A percentile compares a stretch with the other conserved stretches of the same genome.
Evolutionary conservation across 2,113 vertebrate genomes (phyloP).

Genomic region (Phrynosoma blainvillii): DNA sequence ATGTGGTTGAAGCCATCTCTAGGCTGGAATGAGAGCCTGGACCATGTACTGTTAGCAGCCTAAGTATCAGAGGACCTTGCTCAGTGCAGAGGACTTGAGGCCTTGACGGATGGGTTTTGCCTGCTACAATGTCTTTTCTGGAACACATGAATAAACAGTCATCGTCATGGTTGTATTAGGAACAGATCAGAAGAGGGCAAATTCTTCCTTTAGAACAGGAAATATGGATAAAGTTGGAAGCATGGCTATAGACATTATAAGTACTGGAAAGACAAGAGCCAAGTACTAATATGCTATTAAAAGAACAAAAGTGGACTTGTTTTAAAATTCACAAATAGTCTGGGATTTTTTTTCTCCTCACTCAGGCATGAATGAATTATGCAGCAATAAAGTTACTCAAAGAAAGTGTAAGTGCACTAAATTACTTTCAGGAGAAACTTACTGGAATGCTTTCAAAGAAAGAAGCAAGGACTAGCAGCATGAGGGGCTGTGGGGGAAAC

Average conservation of each 20-base stretch:
- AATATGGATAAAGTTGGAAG: not conserved
- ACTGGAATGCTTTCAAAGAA: not conserved
- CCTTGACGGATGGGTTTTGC: not conserved
- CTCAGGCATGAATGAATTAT: conserved; percentile 9
- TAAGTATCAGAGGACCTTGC: not conserved
- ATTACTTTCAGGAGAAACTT: not conserved
- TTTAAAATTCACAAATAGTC: not conserved
- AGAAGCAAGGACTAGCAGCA: not conserved
- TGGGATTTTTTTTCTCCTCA: not conserved
- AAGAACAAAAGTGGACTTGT: not conserved
- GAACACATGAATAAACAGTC: not conserved
- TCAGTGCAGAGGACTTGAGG: not conserved
- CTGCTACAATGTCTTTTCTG: not conserved
- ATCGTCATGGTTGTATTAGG: not conserved
- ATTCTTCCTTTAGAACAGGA: not conserved
- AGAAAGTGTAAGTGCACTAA: not conserved
- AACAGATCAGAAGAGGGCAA: not conserved
- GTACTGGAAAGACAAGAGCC: not conserved
- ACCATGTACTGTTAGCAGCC: not conserved
- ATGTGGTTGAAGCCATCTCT: not conserved
- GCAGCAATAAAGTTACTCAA: not conserved
- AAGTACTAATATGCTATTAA: conserved; percentile 1
- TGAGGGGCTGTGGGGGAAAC: too few relatives aligned
- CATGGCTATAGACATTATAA: not conserved
- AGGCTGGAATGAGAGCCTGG: not conserved